Evolutionary conservation across 2,113 vertebrate genomes (phyloP), one percentile per base, ranked within the genome.

Genomic region (Ctenomys sociabilis): DNA sequence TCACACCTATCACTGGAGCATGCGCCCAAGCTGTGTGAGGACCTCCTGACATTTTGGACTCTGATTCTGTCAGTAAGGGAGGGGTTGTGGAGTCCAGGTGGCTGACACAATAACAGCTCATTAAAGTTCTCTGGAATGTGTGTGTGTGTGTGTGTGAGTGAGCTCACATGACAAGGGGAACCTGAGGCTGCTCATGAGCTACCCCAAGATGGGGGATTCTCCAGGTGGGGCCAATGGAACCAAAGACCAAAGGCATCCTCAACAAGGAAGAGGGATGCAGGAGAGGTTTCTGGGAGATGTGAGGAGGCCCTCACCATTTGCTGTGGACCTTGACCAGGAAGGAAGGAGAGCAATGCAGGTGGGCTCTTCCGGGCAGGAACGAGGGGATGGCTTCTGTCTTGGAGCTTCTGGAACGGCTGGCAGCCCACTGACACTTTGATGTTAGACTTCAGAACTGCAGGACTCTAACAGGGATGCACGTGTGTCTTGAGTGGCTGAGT

Each of bases 341-440:
- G 28, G 19, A 4, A 40, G 45, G n/a, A 3, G 12, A 85, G 37
- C 26, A 32, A 12, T 1, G 30, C 30, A 4, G n/a, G 40, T 0
- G 2, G 37, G 54, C 17, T 90, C 54, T 37, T 7, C 19, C 45
- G 13, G n/a, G 17, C 7, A 45, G 68, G 17, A 19, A 12, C 11
- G 37, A 54, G 75, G 13, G 45, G 3, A 4, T 7, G 35, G 68
- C 2, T 0, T 16, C 10, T 43, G 4, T 8, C 16, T 24, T 0
- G 5, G 4, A 49, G 70, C 26, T 13, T 54, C 43, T 64, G 30
- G 37, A 32, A 70, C 12, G 57, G 7, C 49, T 22, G 3, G 1
- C 2, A 3, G 8, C 35, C 21, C 7, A 22, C 9, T 0, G 17
- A 49, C 35, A 28, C 70, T 37, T 82, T 57, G 73, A 35, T 30